A percentile compares a stretch with the other conserved stretches of the same genome.
phyloP scores from a whole-genome alignment of 2,797 vertebrate species.

The Miopithecus talapoin region DNA sequence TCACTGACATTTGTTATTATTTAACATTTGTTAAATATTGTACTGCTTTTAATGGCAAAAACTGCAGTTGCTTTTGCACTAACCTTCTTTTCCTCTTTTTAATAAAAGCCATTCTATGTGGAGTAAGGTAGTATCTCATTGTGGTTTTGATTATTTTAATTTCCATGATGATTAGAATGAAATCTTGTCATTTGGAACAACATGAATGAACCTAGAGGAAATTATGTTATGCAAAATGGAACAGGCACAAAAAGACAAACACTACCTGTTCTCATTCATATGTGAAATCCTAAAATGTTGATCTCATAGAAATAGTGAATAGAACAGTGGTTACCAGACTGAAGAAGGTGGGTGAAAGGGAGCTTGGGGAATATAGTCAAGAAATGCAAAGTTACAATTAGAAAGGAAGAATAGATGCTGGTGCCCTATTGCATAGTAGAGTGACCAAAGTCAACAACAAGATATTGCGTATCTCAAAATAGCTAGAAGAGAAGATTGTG shows the following conservation, averaged over 20 bases:
- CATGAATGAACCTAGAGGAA: not conserved
- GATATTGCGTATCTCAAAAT: not conserved
- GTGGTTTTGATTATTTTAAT: not conserved
- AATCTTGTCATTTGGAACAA: not conserved
- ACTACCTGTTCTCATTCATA: not conserved
- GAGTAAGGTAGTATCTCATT: not conserved
- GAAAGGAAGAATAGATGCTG: not conserved
- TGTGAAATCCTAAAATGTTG: not conserved
- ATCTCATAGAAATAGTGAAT: not conserved
- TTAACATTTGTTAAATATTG: not conserved
- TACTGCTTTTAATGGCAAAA: too few species aligned
- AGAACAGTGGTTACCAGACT: not conserved
- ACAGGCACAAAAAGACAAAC: not conserved
- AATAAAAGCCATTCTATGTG: not conserved
- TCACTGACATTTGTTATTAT: not conserved
- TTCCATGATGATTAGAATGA: not conserved
- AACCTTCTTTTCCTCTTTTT: not conserved
- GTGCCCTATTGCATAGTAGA: not conserved
- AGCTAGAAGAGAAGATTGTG: not conserved
- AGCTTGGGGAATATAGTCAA: not conserved
- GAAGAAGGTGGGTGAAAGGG: not conserved
- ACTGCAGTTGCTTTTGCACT: too few species aligned
- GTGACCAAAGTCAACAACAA: not conserved
- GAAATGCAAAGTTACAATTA: not conserved
- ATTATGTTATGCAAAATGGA: not conserved